A percentile compares a stretch with the other conserved stretches of the same genome.
Conservation (phyloP, 2,113 vertebrate species). For the Cepphus grylle region DNA sequence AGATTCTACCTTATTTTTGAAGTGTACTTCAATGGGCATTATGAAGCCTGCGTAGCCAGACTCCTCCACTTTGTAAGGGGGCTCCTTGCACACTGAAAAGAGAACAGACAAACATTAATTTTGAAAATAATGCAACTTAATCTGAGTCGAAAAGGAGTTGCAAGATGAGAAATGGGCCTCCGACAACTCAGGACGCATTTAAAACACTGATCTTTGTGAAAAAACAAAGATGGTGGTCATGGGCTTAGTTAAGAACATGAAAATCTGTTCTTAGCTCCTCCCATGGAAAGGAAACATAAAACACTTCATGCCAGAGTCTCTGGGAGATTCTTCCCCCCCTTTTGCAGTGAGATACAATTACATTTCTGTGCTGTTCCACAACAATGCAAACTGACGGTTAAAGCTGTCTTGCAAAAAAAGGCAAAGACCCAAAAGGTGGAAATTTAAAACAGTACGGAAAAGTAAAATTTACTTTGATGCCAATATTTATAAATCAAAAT, state of each 20-base stretch:
- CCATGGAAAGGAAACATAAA: slow-evolving; percentile 45
- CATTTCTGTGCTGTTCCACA: slow-evolving; percentile 1
- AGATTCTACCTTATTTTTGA: slow-evolving; percentile 93
- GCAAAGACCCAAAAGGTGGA: not conserved
- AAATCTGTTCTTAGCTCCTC: slow-evolving; percentile 37
- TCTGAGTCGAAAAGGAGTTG: not conserved
- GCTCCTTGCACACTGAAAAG: slow-evolving; percentile 94
- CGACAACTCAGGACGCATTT: not conserved
- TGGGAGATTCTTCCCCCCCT: not conserved
- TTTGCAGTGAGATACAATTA: not conserved
- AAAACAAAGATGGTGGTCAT: not conserved
- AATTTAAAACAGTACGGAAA: not conserved
- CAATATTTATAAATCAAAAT: not conserved
- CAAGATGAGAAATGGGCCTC: not conserved
- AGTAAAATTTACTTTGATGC: not conserved
- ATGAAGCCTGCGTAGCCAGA: slow-evolving; percentile 98
- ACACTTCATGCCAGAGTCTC: not conserved
- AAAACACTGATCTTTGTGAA: not conserved
- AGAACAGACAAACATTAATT: slow-evolving; percentile 20
- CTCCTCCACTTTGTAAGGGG: slow-evolving; percentile 98
- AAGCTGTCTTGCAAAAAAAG: not conserved
- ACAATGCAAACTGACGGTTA: not conserved
- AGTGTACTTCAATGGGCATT: slow-evolving; percentile 98
- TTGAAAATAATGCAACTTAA: not conserved
- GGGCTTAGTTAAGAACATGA: not conserved